Base-by-base conservation (phyloP, 2,888 invertebrate species). In the Ptychoptera albimana region DNA sequence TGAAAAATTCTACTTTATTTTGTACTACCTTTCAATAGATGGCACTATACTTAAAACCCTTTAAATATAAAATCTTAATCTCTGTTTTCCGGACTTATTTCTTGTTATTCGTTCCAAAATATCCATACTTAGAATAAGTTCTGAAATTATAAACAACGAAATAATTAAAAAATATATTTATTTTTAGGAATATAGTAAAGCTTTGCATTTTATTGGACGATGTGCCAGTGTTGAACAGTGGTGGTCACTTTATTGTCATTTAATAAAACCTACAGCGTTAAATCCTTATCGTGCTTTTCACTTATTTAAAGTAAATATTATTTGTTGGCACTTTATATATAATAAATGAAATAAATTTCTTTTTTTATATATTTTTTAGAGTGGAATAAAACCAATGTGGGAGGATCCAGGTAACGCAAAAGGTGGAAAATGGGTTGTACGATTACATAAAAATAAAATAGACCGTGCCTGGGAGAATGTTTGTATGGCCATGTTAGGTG, bases 351-450 rank as follows among this genome's bases (percentile, higher is more conserved):
- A n/a, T n/a, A n/a, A 15, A 37, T n/a, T 37, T 13, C 7, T 10
- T 14, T 43, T 31, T 37, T 34, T 16, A 29, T n/a, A 5, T 2
- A 11, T 14, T 16, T 43, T 43, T 30, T 31, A 37, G 42, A 61
- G 92, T 56, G 97, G 96, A 53, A 94, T 98, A 57, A 89, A 92
- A 64, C 97, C 97, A 15, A 96, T 98, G 87, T 98, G 97, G 98
- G 98, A 98, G 73, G 96, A 97, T 66, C 80, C 83, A 47, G 89
- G 91, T 40, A 98, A 98, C 69, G 82, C 84, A 60, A 82, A 85
- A 63, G 97, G 98, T 44, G 98, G 97, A 29, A 96, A 96, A 71
- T 98, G 97, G 96, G 89, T 96, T 55, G 85, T 97, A 51, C 74
- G 94, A 53, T 72, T 97, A 61, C 82, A 89, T 59, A 96, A 96